phyloP scores from a whole-genome alignment of 2,888 invertebrate species.

The Pandemis heparana region DNA sequence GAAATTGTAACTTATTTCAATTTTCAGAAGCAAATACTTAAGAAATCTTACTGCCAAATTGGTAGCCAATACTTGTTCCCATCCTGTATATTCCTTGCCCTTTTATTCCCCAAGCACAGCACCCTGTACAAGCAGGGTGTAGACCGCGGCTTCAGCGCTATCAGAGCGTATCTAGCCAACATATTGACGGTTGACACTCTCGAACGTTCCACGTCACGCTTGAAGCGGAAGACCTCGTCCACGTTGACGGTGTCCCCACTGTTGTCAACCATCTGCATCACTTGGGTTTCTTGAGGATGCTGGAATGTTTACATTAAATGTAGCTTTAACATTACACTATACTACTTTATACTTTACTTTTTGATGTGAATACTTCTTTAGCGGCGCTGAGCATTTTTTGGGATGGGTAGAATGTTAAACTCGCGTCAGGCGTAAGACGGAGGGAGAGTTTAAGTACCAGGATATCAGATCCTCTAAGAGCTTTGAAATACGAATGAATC shows the following conservation, averaged over 20 bases:
- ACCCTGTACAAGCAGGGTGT: slow-evolving; percentile 87
- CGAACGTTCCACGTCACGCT: slow-evolving; percentile 67
- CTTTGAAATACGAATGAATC: too few relatives aligned
- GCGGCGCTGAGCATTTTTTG: too few relatives aligned
- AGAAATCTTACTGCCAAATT: slow-evolving; percentile 88
- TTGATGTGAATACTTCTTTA: too few relatives aligned
- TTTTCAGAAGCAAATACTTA: too few relatives aligned
- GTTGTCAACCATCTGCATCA: slow-evolving; percentile 79
- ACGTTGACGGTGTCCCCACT: slow-evolving; percentile 69
- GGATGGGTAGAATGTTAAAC: too few relatives aligned
- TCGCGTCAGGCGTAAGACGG: too few relatives aligned
- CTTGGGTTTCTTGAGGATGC: slow-evolving; percentile 72
- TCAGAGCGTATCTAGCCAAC: slow-evolving; percentile 83
- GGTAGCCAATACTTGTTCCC: slow-evolving; percentile 89
- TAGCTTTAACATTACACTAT: background rate
- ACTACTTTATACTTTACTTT: too few relatives aligned
- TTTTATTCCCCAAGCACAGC: slow-evolving; percentile 89
- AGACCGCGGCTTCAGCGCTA: slow-evolving; percentile 81
- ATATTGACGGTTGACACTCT: slow-evolving; percentile 78
- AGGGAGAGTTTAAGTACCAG: too few relatives aligned
- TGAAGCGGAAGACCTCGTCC: slow-evolving; percentile 77
- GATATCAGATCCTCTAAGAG: too few relatives aligned
- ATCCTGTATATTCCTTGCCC: slow-evolving; percentile 83
- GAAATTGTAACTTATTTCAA: too few relatives aligned
- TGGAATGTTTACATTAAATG: slow-evolving; percentile 46